Base-by-base conservation (phyloP, 2,113 vertebrate genomes). In the Podocnemis expansa region DNA sequence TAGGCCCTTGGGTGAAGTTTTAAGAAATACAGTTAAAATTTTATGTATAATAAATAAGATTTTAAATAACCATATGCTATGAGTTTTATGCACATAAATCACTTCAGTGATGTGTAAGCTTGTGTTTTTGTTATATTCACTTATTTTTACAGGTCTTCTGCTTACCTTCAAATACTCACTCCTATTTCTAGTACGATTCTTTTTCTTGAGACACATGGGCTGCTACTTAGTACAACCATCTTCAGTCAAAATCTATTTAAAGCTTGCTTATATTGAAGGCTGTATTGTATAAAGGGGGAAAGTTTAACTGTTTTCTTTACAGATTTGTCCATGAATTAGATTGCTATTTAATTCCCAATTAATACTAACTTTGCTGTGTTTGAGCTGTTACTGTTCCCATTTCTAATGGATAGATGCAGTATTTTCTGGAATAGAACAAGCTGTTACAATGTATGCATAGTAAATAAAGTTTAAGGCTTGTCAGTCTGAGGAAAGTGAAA, bases 21-120 rank as follows among this genome's bases (percentile, higher is more conserved):
- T 95, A 75, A 80, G 90, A 60, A 60, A 60, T 27, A 91, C 95
- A 94, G 84, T 51, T 96, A 41, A 78, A 54, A 38, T 85, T 88
- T 0, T 5, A 81, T 89, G 41, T 87, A n/a, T 45, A 73, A 60
- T 84, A 89, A 54, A 90, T 96, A 87, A 84, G n/a, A 45, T 78
- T 89, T 14, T 10, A 27, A 55, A 58, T 89, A 55, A 67, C 43
- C 88, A 8, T 87, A 63, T 92, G 80, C 91, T 95, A 86, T 17
- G 45, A 89, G 56, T 76, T 82, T 10, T 86, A 75, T 60, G 58
- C 13, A 79, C 79, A 82, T 83, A 38, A 8, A 17, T 81, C 89
- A 29, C 63, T 70, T 86, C 82, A 84, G 3, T 13, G 29, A 6
- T 27, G 78, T 90, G n/a, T 17, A 45, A 17, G 82, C 45, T n/a